Evolutionary conservation across 2,888 invertebrate genomes (phyloP), one percentile per base, ranked within the genome.

Genomic region (Meganola albula): DNA sequence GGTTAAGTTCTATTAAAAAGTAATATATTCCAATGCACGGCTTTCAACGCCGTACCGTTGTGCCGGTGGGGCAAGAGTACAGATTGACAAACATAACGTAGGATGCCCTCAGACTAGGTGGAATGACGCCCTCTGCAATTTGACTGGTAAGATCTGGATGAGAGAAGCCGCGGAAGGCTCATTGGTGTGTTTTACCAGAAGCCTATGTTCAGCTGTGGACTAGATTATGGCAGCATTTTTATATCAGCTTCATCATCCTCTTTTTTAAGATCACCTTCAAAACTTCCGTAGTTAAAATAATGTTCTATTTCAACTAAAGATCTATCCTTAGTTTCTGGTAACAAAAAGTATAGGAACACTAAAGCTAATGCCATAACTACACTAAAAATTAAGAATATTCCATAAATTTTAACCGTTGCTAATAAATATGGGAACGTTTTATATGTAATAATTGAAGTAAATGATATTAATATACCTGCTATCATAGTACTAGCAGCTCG

Each of bases 271-370:
- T n/a, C n/a, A 12, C 40, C 39, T 21, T 33, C 27, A 43, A 45
- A 52, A 14, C 27, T 40, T 1, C 54, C 52, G 29, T 51, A 14
- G 8, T 53, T 55, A 24, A 58, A 63, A 29, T 47, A 58, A 31
- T 59, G 37, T 36, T 63, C 62, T 8, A 63, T 63, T 18, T 63
- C 62, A 24, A 58, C 54, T 12, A 63, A 31, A 7, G 63, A 60
- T 8, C 45, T 58, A 10, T 63, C 58, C 27, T 63, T 64, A 1
- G 64, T 63, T 40, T 63, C 63, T 6, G 60, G 65, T 22, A 63
- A 31, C 13, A 44, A 42, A 20, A 54, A 58, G 28, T 60, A 63
- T 14, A 64, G 40, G 12, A 55, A 39, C 2, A 50, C 1, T 9
- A 66, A 44, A 0, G 49, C 31, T 4, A 52, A 22, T 0, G 28